Percentiles rank a stretch among this genome's conserved stretches.
phyloP scores from a whole-genome alignment of 2,113 vertebrate species.

The Ardeotis arabs region DNA sequence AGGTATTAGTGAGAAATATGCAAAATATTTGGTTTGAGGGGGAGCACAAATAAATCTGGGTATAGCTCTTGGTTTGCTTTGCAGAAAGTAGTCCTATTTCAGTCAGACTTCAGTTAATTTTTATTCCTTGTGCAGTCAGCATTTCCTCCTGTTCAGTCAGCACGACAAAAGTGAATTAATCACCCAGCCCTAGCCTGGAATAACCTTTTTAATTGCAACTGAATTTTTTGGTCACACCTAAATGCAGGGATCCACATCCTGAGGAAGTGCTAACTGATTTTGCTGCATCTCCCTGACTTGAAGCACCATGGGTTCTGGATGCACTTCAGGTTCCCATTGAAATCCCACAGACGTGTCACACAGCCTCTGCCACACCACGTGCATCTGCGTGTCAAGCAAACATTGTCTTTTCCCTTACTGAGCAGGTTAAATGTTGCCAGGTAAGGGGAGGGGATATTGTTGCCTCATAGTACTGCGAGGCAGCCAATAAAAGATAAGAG shows the following conservation, averaged over 20 bases:
- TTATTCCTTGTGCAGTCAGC: background rate
- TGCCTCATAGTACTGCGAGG: background rate
- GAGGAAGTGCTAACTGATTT: background rate
- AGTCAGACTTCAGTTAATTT: background rate
- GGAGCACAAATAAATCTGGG: background rate
- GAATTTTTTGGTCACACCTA: background rate
- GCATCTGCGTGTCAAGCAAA: background rate
- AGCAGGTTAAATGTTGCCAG: background rate
- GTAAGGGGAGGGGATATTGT: background rate
- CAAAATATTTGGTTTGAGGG: background rate
- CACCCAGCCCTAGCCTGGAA: background rate
- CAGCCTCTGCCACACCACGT: rapidly evolving
- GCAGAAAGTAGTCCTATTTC: background rate
- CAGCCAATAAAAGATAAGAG: background rate
- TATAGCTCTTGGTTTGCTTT: background rate
- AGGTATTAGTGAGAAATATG: background rate
- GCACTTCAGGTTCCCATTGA: background rate
- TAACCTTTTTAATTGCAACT: background rate
- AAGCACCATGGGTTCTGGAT: background rate
- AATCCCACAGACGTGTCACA: background rate
- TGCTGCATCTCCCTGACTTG: background rate
- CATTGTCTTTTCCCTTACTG: background rate
- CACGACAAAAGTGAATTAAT: background rate
- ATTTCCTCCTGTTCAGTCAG: background rate
- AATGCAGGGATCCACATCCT: background rate